Evolutionary conservation across 2,888 invertebrate genomes (phyloP).

Genomic region (Aleiodes testaceus): DNA sequence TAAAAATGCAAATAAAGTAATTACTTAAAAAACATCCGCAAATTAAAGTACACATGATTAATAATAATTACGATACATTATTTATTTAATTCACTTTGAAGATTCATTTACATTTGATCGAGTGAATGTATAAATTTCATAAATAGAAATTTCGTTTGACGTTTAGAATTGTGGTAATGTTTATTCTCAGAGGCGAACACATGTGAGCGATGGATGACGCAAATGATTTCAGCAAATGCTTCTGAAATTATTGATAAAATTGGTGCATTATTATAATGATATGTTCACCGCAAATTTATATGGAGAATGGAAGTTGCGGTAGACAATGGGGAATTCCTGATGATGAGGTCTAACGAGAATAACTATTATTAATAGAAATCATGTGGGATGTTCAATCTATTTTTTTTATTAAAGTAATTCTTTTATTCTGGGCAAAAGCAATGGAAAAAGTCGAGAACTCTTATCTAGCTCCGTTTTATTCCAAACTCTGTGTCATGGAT

Average conservation of each 20-base stretch:
- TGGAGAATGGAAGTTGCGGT: not conserved
- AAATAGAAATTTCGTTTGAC: too few species aligned
- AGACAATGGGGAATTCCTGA: not conserved
- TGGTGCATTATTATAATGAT: not conserved
- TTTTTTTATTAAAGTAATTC: too few species aligned
- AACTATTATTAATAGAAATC: not conserved
- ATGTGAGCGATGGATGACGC: not conserved
- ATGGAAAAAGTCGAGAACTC: too few species aligned
- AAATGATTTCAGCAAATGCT: not conserved
- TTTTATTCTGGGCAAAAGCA: too few species aligned
- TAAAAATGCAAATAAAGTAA: too few species aligned
- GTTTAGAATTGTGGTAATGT: too few species aligned
- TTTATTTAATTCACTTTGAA: too few species aligned
- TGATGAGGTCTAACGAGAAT: not conserved
- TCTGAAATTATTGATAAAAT: constrained; percentile 19
- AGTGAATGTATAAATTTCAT: too few species aligned
- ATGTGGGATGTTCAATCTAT: not conserved
- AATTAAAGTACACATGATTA: not conserved
- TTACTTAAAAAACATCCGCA: not conserved
- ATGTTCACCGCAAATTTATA: not conserved
- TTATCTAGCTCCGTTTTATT: too few species aligned
- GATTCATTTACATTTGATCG: too few species aligned
- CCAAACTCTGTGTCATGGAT: too few species aligned
- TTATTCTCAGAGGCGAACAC: too few species aligned
- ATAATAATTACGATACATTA: not conserved